Conservation (phyloP, 2,888 invertebrate genomes). For the Petrolisthes manimaculis region DNA sequence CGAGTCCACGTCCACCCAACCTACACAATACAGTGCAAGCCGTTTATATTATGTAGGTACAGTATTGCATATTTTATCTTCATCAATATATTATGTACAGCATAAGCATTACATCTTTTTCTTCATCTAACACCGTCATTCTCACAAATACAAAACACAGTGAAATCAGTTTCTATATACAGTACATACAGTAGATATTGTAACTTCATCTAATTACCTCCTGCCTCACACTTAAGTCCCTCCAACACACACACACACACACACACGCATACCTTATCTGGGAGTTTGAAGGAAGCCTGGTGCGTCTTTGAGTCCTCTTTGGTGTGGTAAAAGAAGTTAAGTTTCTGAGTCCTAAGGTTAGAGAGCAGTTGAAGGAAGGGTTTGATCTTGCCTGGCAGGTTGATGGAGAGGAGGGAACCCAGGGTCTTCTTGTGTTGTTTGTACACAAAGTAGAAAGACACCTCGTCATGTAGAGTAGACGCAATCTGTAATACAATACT, state of each 20-base stretch:
- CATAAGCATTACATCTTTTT: too few species aligned
- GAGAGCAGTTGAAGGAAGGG: slow-evolving; percentile 62
- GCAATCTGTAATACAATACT: slow-evolving; percentile 42
- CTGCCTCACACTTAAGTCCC: neutral
- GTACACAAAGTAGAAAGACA: slow-evolving; percentile 61
- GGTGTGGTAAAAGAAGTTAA: slow-evolving; percentile 60
- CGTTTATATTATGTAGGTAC: too few species aligned
- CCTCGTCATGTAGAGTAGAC: slow-evolving; percentile 47
- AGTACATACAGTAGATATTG: neutral
- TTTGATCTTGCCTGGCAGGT: slow-evolving; percentile 62
- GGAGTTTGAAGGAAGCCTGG: slow-evolving; percentile 57
- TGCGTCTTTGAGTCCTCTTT: slow-evolving; percentile 60
- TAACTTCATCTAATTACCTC: neutral
- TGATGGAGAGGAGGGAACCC: slow-evolving; percentile 58
- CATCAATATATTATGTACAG: too few species aligned
- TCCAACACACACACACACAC: neutral
- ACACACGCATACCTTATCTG: slow-evolving; percentile 50
- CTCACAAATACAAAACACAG: too few species aligned
- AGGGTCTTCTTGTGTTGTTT: slow-evolving; percentile 63
- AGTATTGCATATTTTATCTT: too few species aligned
- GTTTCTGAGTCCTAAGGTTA: slow-evolving; percentile 51
- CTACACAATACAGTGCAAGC: slow-evolving; percentile 12
- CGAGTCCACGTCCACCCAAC: slow-evolving; percentile 62
- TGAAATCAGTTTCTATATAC: too few species aligned
- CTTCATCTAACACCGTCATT: too few species aligned